phyloP scores from a whole-genome alignment of 2,888 invertebrate species.

The Amphipoea lucens region DNA sequence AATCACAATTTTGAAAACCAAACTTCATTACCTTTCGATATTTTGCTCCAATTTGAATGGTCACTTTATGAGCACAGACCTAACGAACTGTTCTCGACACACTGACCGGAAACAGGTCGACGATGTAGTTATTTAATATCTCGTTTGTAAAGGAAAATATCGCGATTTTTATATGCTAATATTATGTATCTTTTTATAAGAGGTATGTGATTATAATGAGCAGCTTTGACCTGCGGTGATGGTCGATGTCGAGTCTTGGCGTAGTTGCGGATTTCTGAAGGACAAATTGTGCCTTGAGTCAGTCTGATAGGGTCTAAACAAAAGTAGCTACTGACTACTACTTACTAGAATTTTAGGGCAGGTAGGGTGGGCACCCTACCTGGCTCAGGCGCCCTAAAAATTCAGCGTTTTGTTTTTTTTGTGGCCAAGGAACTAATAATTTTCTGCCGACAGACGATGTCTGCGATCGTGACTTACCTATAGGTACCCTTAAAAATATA shows the following conservation, averaged over 20 bases:
- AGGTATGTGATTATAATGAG: background rate
- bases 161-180: constrained; percentile 8
- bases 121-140: constrained; percentile 14
- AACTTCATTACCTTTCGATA: constrained; percentile 13
- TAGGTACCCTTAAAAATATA: too few relatives aligned
- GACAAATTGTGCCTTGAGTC: background rate
- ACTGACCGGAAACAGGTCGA: constrained; percentile 24
- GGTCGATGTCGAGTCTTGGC: background rate
- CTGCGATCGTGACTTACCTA: too few relatives aligned
- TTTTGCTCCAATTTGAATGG: constrained; percentile 1
- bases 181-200: constrained; percentile 14
- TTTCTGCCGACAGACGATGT: background rate
- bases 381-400: too few relatives aligned
- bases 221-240: constrained; percentile 9
- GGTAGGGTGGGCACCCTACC: too few relatives aligned
- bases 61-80: constrained; percentile 10
- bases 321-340: background rate
- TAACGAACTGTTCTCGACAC: constrained; percentile 1
- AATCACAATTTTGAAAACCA: background rate
- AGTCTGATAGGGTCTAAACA: background rate
- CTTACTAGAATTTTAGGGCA: too few relatives aligned
- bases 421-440: background rate
- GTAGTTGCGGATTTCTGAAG: background rate
- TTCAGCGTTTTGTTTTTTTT: too few relatives aligned
- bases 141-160: constrained; percentile 32